Conservation (phyloP, 2,797 vertebrate species). For the Trematomus bernacchii region DNA sequence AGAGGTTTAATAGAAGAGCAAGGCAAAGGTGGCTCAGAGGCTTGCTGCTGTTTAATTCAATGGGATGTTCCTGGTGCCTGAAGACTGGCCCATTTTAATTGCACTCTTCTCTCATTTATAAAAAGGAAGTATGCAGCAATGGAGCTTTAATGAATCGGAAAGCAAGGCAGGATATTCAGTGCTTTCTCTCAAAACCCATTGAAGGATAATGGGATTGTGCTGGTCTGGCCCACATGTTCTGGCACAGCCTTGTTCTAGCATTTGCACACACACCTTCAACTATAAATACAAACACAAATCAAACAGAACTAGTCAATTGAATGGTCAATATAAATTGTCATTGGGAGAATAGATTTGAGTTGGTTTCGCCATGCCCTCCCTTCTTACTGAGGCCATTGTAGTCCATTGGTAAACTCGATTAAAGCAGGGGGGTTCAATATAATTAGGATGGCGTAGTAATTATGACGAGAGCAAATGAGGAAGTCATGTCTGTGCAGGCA, state of each 20-base stretch:
- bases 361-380: no score
- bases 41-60: constrained; percentile 82
- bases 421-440: no score
- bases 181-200: constrained; percentile 43
- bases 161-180: constrained; percentile 62
- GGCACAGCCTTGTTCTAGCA: constrained; percentile 26
- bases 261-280: background rate
- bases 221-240: constrained; percentile 54
- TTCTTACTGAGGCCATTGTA: no score
- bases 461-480: no score
- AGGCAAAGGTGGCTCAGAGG: constrained; percentile 79
- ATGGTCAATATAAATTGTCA: background rate
- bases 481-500: no score
- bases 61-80: constrained; percentile 74
- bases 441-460: no score
- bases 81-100: constrained; percentile 81
- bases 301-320: background rate
- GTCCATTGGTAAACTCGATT: no score
- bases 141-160: constrained; percentile 72
- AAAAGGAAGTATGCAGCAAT: constrained; percentile 71
- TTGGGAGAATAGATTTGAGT: no score
- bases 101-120: constrained; percentile 76
- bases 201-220: constrained; percentile 64
- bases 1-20: constrained; percentile 82
- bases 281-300: background rate